These are phyloP conservation scores for Irena cyanogastra DNA, from an alignment of 2,113 vertebrate genomes.

Conservation along the genomic window DNA sequence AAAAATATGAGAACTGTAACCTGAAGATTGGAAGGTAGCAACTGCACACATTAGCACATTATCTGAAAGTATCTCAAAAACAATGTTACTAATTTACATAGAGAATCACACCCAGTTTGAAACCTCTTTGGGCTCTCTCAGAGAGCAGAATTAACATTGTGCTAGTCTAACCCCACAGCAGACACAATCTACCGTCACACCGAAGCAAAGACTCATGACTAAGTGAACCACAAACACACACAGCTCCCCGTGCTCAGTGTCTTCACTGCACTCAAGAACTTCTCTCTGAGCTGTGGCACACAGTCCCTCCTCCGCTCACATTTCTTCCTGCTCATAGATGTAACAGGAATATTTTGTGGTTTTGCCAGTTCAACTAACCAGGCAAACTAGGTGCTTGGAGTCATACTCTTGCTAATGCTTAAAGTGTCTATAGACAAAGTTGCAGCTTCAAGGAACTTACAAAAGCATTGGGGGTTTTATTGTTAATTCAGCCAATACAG, in stretches of 20 bases:
- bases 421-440: neutral
- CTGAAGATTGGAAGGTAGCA: neutral
- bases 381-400: neutral
- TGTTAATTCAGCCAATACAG: neutral
- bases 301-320: neutral
- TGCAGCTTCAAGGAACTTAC: neutral
- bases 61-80: neutral
- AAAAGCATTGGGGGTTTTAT: neutral
- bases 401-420: neutral
- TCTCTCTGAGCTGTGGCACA: neutral
- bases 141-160: neutral
- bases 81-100: neutral
- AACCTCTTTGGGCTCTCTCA: neutral
- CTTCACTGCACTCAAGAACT: neutral
- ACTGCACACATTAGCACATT: neutral
- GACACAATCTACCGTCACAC: neutral
- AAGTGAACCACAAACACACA: neutral
- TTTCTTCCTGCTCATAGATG: neutral
- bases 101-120: neutral
- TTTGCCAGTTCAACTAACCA: neutral
- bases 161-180: neutral
- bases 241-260: neutral
- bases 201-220: neutral
- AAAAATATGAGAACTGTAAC: neutral
- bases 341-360: neutral